Evolutionary conservation across 2,888 invertebrate species (phyloP).

Genomic region (Schrankia costaestrigalis): DNA sequence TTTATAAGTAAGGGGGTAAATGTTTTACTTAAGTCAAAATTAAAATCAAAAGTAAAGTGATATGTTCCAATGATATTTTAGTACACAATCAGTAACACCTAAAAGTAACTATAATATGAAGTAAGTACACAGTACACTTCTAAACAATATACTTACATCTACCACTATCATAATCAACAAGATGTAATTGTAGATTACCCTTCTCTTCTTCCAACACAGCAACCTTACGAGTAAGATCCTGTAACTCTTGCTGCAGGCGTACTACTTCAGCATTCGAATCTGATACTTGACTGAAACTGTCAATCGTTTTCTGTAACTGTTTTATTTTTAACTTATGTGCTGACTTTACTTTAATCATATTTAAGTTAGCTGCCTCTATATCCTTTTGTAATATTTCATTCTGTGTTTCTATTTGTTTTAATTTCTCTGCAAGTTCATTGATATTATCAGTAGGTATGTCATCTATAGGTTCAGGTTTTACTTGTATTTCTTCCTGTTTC

Average conservation of each 20-base stretch:
- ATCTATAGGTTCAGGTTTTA: constrained; percentile 22
- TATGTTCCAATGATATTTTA: no score
- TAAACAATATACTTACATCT: constrained; percentile 73
- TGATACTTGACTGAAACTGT: constrained; percentile 83
- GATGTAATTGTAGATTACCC: constrained; percentile 92
- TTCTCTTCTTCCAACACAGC: constrained; percentile 94
- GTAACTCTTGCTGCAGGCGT: constrained; percentile 82
- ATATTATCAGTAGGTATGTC: constrained; percentile 24
- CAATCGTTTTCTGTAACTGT: constrained; percentile 87
- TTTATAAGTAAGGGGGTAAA: no score
- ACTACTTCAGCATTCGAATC: constrained; percentile 85
- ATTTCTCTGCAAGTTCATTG: constrained; percentile 62
- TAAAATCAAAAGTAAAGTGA: no score
- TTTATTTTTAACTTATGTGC: constrained; percentile 86
- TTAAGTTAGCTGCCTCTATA: constrained; percentile 87
- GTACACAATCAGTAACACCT: not conserved
- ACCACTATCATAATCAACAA: constrained; percentile 89
- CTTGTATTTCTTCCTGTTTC: constrained; percentile 11
- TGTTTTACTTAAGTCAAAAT: no score
- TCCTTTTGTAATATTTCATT: constrained; percentile 83
- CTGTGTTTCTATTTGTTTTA: constrained; percentile 66
- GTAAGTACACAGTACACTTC: not conserved
- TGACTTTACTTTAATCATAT: constrained; percentile 87
- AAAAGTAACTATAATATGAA: not conserved
- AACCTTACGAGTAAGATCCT: constrained; percentile 85